Evolutionary conservation across 2,888 invertebrate genomes (phyloP).

Genomic region (Dascillus cervinus): DNA sequence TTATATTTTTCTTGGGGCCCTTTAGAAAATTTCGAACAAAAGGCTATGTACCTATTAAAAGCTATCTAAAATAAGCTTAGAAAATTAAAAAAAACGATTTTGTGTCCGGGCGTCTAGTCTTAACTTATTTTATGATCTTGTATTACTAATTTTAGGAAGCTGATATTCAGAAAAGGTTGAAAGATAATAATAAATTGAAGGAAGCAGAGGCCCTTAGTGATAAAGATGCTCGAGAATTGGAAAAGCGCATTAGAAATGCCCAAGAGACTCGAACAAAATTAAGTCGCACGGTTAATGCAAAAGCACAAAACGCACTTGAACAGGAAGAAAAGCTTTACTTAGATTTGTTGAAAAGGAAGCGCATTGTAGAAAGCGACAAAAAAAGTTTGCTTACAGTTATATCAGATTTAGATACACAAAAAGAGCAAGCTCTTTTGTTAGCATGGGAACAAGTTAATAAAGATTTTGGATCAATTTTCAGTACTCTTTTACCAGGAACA

Average conservation of each 20-base stretch:
- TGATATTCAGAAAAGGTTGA: too few species aligned
- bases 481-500: conserved; percentile 83
- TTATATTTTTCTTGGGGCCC: too few species aligned
- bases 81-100: too few species aligned
- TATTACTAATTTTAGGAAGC: too few species aligned
- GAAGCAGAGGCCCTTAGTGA: too few species aligned
- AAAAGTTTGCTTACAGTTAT: conserved; percentile 70
- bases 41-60: too few species aligned
- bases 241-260: conserved; percentile 44
- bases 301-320: conserved; percentile 78
- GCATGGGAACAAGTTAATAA: conserved; percentile 83
- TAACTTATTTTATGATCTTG: too few species aligned
- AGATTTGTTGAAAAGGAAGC: conserved; percentile 55
- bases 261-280: conserved; percentile 43
- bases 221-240: conserved; percentile 40
- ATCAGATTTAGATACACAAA: conserved; percentile 81
- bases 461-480: too few species aligned
- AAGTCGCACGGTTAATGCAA: conserved; percentile 64
- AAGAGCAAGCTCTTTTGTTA: conserved; percentile 68
- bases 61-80: too few species aligned
- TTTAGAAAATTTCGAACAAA: too few species aligned
- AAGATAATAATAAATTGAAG: too few species aligned
- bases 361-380: conserved; percentile 65
- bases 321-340: conserved; percentile 88
- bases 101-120: too few species aligned